Evolutionary conservation across 2,113 vertebrate genomes (phyloP).

Genomic region (Dissostichus mawsoni): DNA sequence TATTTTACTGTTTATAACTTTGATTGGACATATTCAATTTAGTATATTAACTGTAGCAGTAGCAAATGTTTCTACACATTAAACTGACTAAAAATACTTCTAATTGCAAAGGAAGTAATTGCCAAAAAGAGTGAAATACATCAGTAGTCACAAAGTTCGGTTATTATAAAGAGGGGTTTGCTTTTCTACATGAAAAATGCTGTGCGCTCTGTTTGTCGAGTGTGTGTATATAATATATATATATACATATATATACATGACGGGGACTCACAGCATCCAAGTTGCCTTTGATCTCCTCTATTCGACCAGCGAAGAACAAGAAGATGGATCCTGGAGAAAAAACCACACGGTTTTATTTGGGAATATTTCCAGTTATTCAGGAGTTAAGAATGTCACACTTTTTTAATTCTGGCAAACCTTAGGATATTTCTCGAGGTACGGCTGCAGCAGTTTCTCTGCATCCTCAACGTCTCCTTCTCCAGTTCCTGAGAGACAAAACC

Average conservation of each 20-base stretch:
- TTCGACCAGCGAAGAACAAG: constrained; percentile 98
- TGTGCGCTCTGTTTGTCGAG: background rate
- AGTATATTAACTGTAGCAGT: background rate
- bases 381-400: background rate
- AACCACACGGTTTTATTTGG: constrained; percentile 9
- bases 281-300: constrained; percentile 97
- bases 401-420: constrained; percentile 79
- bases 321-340: constrained; percentile 93
- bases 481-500: constrained; percentile 84
- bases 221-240: background rate
- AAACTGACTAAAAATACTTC: background rate
- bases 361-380: background rate
- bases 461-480: constrained; percentile 95
- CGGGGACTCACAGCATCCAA: constrained; percentile 89
- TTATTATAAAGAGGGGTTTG: background rate
- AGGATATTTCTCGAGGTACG: constrained; percentile 93
- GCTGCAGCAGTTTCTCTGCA: constrained; percentile 92
- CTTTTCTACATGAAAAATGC: background rate
- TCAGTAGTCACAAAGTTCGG: background rate
- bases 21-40: background rate
- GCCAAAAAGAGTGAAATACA: background rate
- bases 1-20: no score
- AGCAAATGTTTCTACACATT: background rate
- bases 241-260: background rate
- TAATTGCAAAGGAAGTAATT: no score